Percentiles rank a stretch among this genome's conserved stretches.
These are phyloP conservation scores for Bellardia bayeri DNA, from an alignment of 2,888 invertebrate species.

Conservation along the genomic window DNA sequence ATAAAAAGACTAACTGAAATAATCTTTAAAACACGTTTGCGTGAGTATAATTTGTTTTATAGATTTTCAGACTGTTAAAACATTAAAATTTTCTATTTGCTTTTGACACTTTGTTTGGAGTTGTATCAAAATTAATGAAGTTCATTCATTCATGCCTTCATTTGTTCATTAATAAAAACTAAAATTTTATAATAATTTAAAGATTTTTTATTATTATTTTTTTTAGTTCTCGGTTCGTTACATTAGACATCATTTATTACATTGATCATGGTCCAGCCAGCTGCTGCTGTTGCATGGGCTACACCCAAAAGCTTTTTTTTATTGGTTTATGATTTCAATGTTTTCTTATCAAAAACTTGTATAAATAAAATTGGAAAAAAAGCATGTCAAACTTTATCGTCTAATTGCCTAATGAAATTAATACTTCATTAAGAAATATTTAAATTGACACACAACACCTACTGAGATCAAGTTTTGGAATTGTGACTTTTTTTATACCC, in stretches of 20 bases:
- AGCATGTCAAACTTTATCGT: constrained; percentile 41
- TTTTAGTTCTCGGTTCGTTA: background rate
- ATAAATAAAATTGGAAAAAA: constrained; percentile 1
- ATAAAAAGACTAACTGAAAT: constrained; percentile 13
- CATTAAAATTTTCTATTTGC: constrained; percentile 10
- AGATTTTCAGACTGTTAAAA: constrained; percentile 16
- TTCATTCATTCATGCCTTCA: constrained; percentile 59
- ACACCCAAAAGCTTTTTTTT: constrained; percentile 34
- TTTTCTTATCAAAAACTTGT: constrained; percentile 39
- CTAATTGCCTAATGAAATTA: constrained; percentile 38
- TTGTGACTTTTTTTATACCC: background rate
- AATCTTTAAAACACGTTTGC: constrained; percentile 70
- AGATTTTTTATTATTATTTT: constrained; percentile 5
- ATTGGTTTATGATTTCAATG: background rate
- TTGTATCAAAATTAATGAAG: constrained; percentile 66
- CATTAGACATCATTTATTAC: constrained; percentile 64
- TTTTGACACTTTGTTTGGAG: constrained; percentile 38
- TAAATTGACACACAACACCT: background rate
- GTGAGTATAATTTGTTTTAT: constrained; percentile 4
- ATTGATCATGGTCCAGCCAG: constrained; percentile 38
- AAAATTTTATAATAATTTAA: constrained; percentile 50
- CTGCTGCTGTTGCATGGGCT: constrained; percentile 22
- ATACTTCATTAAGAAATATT: constrained; percentile 40
- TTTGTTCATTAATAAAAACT: constrained; percentile 54
- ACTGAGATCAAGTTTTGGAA: background rate